phyloP scores from a whole-genome alignment of 1,140 invertebrate species.

The Dendrolimus kikuchii region DNA sequence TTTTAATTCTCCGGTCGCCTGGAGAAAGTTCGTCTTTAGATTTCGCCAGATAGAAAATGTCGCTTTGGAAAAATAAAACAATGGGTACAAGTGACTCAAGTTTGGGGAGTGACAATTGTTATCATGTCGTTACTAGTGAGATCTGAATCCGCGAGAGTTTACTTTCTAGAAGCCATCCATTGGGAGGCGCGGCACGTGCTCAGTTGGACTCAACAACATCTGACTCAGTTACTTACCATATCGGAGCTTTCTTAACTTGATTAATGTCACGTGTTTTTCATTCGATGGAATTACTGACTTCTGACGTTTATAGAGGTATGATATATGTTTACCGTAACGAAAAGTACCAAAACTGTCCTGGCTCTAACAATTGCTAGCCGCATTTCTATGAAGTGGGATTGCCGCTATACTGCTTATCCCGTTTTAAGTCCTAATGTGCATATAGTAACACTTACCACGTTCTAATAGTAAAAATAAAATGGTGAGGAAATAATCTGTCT shows the following conservation, averaged over 20 bases:
- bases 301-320: too few species aligned
- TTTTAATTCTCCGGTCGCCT: slow-evolving; percentile 4
- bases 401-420: too few species aligned
- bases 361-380: too few species aligned
- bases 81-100: slow-evolving; percentile 13
- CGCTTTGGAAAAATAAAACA: slow-evolving; percentile 21
- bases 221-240: slow-evolving; percentile 18
- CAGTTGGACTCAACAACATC: slow-evolving; percentile 10
- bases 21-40: slow-evolving; percentile 14
- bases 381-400: too few species aligned
- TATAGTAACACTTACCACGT: too few species aligned
- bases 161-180: slow-evolving; percentile 47
- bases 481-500: too few species aligned
- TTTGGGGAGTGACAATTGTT: slow-evolving; percentile 7
- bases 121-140: slow-evolving; percentile 7
- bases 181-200: slow-evolving; percentile 44
- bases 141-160: slow-evolving; percentile 28
- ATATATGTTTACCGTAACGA: too few species aligned
- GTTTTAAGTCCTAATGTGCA: too few species aligned
- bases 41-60: slow-evolving; percentile 11
- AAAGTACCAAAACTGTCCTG: too few species aligned
- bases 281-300: slow-evolving; percentile 5
- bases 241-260: slow-evolving; percentile 21
- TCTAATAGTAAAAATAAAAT: too few species aligned
- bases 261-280: slow-evolving; percentile 13